Evolutionary conservation across 1,140 invertebrate species (phyloP).

Genomic region (Trinorchestia longiramus): DNA sequence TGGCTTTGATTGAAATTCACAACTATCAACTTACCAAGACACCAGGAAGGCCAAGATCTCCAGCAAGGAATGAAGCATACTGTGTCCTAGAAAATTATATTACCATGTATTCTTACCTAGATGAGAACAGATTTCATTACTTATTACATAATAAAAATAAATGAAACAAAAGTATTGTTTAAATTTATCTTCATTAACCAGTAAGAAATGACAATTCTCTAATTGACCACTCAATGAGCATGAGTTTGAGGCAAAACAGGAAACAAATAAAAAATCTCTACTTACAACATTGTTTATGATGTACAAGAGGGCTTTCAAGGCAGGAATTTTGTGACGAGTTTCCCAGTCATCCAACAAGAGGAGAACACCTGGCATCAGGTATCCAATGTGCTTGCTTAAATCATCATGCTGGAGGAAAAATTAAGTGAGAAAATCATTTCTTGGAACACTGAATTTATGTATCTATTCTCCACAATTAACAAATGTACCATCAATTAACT

Average conservation of each 20-base stretch:
- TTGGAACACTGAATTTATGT: background rate
- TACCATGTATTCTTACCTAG: too few relatives aligned
- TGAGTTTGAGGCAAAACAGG: background rate
- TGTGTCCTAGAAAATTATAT: too few relatives aligned
- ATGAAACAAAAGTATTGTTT: background rate
- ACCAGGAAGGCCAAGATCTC: too few relatives aligned
- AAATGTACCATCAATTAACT: background rate
- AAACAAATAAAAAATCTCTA: background rate
- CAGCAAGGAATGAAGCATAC: too few relatives aligned
- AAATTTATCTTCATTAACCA: background rate
- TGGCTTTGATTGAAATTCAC: too few relatives aligned
- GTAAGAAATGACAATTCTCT: background rate
- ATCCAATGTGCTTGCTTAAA: background rate
- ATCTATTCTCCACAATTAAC: background rate
- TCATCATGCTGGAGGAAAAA: constrained; percentile 5
- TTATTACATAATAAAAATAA: background rate
- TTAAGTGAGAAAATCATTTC: background rate
- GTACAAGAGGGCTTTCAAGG: background rate
- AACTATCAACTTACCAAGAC: too few relatives aligned
- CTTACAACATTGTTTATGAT: constrained; percentile 40
- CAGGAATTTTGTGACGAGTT: constrained; percentile 5
- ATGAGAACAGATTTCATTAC: background rate
- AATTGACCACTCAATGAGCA: background rate
- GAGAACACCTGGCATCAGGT: background rate
- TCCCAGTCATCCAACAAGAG: constrained; percentile 38